Evolutionary conservation across 2,113 vertebrate genomes (phyloP), one percentile per base, ranked within the genome.

Genomic region (Gavialis gangeticus): DNA sequence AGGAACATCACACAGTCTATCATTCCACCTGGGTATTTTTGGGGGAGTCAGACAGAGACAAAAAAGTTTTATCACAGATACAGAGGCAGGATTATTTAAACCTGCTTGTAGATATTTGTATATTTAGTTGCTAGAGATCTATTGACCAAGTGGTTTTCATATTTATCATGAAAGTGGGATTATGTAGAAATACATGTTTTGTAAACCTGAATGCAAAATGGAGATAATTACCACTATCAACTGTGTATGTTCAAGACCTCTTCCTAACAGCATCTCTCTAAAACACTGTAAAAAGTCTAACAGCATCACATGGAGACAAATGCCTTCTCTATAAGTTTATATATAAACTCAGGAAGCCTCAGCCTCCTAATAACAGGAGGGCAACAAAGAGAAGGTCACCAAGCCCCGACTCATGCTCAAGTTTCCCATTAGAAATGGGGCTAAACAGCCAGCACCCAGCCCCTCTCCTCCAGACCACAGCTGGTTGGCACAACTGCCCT

Each of bases 31-130:
- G 87, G 4, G 27, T 37, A 14, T 27, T 83, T 37, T 69, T 79
- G 54, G 64, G 14, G 64, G 58, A 66, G 56, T 34, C 24, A 19
- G 37, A 55, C 64, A 16, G 56, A 57, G 16, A 0, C 0, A 24
- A 76, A 10, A 3, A 10, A 84, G 91, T 34, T 78, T 94, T 94
- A 93, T 86, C 85, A 92, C 83, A 62, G 85, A 60, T 34, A 7
- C 25, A 4, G n/a, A 54, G 66, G 15, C 5, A 58, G 6, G 28
- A 21, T 62, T 62, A 16, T 24, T 4, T 46, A 54, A 57, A 24
- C 55, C 0, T 2, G 60, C 15, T 64, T 7, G 64, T 64, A 6
- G 15, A n/a, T 9, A 9, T 14, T 28, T 63, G 62, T 63, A 63
- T 59, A 6, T 0, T 1, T 9, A 84, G 46, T 85, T 37, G 10